These are phyloP conservation scores for Otus sunia DNA, from an alignment of 2,113 vertebrate genomes.

Conservation along the genomic window DNA sequence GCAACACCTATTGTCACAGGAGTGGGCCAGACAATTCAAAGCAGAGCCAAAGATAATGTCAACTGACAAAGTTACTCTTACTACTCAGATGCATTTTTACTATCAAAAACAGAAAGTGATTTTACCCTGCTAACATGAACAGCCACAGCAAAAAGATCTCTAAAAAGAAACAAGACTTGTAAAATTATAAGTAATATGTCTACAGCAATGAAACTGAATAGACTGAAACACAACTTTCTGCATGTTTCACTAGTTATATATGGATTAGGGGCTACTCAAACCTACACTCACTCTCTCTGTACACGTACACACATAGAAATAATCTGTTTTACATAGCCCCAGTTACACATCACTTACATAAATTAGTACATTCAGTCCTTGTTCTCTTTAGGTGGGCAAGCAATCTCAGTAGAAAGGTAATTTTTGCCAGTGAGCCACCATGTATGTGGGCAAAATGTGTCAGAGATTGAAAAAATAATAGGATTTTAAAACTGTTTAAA, in stretches of 20 bases:
- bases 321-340: not conserved
- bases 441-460: rapidly evolving
- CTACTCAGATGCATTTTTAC: not conserved
- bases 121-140: not conserved
- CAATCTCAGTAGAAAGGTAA: not conserved
- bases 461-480: not conserved
- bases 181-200: not conserved
- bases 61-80: not conserved
- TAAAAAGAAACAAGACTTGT: not conserved
- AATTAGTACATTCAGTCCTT: not conserved
- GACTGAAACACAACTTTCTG: not conserved
- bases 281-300: not conserved
- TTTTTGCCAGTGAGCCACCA: not conserved
- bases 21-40: not conserved
- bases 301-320: not conserved
- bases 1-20: not conserved
- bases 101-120: not conserved
- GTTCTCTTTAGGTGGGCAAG: not conserved
- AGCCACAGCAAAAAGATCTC: not conserved
- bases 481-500: not conserved
- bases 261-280: not conserved
- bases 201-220: not conserved
- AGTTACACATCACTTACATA: not conserved
- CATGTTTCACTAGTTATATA: not conserved
- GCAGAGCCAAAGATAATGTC: not conserved